A percentile compares a stretch with the other conserved stretches of the same genome.
These are phyloP conservation scores for Capreolus pygargus DNA, from an alignment of 2,113 vertebrate genomes.

Conservation along the genomic window DNA sequence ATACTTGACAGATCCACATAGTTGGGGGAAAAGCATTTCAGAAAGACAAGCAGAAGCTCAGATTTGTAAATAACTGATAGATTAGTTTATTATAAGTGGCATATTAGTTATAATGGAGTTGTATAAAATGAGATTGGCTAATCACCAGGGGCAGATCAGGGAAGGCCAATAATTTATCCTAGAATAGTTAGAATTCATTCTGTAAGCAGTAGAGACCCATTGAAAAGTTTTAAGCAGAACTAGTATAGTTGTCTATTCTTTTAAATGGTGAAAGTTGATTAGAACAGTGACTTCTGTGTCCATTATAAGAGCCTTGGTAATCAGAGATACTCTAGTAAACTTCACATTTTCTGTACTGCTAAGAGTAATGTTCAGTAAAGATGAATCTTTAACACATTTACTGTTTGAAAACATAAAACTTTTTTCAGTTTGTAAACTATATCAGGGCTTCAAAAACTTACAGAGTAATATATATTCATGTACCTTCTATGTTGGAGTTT, in stretches of 20 bases:
- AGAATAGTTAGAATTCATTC: background rate
- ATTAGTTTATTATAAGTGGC: background rate
- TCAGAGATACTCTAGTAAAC: background rate
- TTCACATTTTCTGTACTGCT: background rate
- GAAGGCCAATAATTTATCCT: background rate
- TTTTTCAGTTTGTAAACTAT: background rate
- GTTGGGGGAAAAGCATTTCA: background rate
- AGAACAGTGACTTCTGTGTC: background rate
- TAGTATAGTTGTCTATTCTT: background rate
- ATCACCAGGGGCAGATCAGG: background rate
- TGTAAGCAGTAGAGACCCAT: background rate
- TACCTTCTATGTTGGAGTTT: background rate
- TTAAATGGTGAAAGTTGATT: background rate
- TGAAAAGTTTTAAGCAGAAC: constrained; percentile 19
- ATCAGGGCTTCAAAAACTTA: background rate
- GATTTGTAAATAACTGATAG: background rate
- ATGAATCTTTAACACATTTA: background rate
- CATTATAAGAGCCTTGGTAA: constrained; percentile 5
- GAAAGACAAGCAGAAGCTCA: background rate
- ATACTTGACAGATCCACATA: background rate
- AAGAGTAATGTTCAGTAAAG: background rate
- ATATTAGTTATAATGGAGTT: background rate
- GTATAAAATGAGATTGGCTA: background rate
- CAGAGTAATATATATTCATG: background rate
- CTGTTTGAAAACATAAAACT: background rate